Conservation (phyloP, 1,140 invertebrate species). For the Lineus longissimus region DNA sequence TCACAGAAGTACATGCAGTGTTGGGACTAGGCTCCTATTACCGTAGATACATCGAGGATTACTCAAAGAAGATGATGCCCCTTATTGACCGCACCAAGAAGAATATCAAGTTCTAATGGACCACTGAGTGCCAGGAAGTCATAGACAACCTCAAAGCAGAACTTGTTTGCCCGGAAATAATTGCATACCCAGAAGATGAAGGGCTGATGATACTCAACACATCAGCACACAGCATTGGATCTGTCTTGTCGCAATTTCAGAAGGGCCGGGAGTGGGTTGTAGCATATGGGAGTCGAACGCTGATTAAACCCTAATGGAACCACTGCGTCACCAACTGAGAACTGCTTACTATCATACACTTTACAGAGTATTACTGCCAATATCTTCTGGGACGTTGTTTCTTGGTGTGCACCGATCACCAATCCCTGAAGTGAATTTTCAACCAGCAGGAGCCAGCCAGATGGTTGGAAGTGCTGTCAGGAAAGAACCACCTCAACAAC, state of each 20-base stretch:
- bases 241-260: slow-evolving; percentile 48
- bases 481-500: slow-evolving; percentile 27
- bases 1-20: slow-evolving; percentile 22
- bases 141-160: slow-evolving; percentile 7
- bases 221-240: slow-evolving; percentile 47
- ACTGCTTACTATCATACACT: slow-evolving; percentile 24
- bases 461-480: slow-evolving; percentile 30
- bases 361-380: slow-evolving; percentile 20
- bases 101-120: slow-evolving; percentile 25
- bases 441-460: slow-evolving; percentile 21
- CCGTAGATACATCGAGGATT: slow-evolving; percentile 37
- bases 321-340: slow-evolving; percentile 25
- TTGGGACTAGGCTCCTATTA: slow-evolving; percentile 17
- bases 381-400: slow-evolving; percentile 25
- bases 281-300: slow-evolving; percentile 10
- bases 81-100: slow-evolving; percentile 16
- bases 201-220: slow-evolving; percentile 47
- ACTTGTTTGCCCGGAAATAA: slow-evolving; percentile 5
- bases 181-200: slow-evolving; percentile 32
- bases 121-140: not conserved
- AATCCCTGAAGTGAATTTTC: slow-evolving; percentile 21
- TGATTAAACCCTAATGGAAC: slow-evolving; percentile 16
- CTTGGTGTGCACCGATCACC: slow-evolving; percentile 23
- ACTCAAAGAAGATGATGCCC: slow-evolving; percentile 18
- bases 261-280: slow-evolving; percentile 27